Evolutionary conservation across 1,140 invertebrate genomes (phyloP).

Genomic region (Tetragnatha versicolor): DNA sequence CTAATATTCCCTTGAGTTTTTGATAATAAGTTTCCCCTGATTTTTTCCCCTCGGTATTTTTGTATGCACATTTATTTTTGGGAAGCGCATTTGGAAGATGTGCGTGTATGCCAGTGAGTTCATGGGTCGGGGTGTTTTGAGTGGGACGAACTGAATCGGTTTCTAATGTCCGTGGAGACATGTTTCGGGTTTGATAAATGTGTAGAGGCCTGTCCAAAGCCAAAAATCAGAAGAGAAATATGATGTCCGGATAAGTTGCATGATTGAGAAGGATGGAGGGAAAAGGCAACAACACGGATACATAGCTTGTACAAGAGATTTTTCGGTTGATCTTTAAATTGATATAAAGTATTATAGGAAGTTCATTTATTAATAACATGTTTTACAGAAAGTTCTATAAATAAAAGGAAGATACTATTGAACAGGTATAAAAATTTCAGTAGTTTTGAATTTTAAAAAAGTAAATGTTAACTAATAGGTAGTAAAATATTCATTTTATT

Average conservation of each 20-base stretch:
- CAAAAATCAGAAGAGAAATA: not conserved
- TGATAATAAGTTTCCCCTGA: constrained; percentile 27
- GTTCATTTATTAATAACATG: no score
- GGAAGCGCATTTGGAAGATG: not conserved
- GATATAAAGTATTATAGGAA: no score
- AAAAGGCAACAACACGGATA: no score
- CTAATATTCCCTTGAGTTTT: constrained; percentile 36
- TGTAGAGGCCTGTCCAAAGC: not conserved
- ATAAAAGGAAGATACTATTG: no score
- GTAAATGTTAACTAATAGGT: no score
- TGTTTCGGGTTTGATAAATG: constrained; percentile 7
- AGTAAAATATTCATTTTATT: no score
- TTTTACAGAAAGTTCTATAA: no score
- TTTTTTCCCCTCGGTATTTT: constrained; percentile 1
- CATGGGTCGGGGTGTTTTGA: not conserved
- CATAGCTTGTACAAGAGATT: no score
- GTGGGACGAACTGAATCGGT: constrained; percentile 1
- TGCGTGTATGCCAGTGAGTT: not conserved
- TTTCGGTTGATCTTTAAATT: no score
- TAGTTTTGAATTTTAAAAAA: no score
- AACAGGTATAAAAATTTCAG: no score
- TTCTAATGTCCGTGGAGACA: constrained; percentile 4
- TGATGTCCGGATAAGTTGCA: not conserved
- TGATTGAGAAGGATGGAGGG: not conserved
- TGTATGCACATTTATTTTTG: not conserved